Evolutionary conservation across 2,113 vertebrate species (phyloP), one percentile per base, ranked within the genome.

Genomic region (Psilopsiagon aymara): DNA sequence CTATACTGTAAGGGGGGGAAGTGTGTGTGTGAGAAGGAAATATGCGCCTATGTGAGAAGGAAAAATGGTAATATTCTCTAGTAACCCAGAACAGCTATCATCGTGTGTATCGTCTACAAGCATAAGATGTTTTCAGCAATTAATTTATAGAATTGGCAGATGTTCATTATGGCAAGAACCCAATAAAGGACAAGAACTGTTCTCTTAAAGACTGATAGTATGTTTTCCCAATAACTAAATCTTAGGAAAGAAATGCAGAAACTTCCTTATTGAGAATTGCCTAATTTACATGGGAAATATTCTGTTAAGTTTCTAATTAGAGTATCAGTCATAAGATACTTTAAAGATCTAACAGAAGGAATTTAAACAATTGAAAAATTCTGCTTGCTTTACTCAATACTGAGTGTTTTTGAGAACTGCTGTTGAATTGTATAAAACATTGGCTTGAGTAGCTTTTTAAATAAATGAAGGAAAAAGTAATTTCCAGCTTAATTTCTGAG

Each of bases 81-180:
- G 88, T 92, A 95, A 81, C 62, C 76, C 86, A 84, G 52, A 91
- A 64, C 51, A 86, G 57, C 44, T 95, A 55, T 47, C 80, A 41
- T 79, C 79, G 52, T 21, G 28, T 92, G 90, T 86, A 90, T 95
- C 62, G 68, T 95, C 55, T 82, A 93, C 66, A 92, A 92, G 86
- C 66, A 88, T 80, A 86, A 90, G 73, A 86, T 82, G 73, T 92
- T 92, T 96, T 92, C 60, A 79, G 66, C 85, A 88, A 91, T 91
- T 94, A 95, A 92, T 96, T 96, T 88, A 78, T 93, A 83, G 80
- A 81, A 47, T 64, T 68, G 78, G 39, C 94, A 96, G 89, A 87
- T 95, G 90, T 82, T 88, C 6, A 0, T 87, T 88, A 46, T 96
- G 79, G 88, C 60, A 4, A 90, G 46, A 94, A 93, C 53, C 63